These are phyloP conservation scores for Deroptyus accipitrinus DNA, from an alignment of 2,113 vertebrate species.

Conservation along the genomic window DNA sequence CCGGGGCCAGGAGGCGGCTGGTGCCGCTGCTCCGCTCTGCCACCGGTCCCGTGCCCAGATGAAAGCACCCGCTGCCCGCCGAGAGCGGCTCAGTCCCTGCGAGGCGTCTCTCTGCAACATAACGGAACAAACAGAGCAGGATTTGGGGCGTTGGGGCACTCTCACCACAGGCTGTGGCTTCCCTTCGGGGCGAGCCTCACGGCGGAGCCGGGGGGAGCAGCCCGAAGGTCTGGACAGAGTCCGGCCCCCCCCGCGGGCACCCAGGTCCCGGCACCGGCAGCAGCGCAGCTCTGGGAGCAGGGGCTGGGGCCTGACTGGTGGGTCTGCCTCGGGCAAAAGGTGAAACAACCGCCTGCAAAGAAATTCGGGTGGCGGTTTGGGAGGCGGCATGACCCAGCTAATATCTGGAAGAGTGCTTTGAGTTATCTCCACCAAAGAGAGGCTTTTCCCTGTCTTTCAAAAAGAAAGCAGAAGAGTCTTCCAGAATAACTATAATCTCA, in stretches of 20 bases:
- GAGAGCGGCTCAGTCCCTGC: rapidly evolving
- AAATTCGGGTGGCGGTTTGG: rapidly evolving
- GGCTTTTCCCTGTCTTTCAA: background rate
- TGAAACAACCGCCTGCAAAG: background rate
- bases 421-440: background rate
- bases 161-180: background rate
- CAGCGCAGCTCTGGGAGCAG: too few relatives aligned
- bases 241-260: background rate
- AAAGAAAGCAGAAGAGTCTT: background rate
- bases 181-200: too few relatives aligned
- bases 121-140: rapidly evolving
- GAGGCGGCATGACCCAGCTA: rapidly evolving
- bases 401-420: background rate
- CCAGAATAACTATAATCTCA: background rate
- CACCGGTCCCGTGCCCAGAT: background rate
- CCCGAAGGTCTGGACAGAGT: background rate
- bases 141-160: rapidly evolving
- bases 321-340: background rate
- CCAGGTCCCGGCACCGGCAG: background rate
- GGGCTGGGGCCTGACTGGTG: too few relatives aligned
- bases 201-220: background rate
- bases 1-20: background rate
- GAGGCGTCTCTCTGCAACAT: background rate
- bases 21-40: background rate
- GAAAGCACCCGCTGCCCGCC: background rate